phyloP scores from a whole-genome alignment of 2,888 invertebrate species.

The Plagiodera versicolora region DNA sequence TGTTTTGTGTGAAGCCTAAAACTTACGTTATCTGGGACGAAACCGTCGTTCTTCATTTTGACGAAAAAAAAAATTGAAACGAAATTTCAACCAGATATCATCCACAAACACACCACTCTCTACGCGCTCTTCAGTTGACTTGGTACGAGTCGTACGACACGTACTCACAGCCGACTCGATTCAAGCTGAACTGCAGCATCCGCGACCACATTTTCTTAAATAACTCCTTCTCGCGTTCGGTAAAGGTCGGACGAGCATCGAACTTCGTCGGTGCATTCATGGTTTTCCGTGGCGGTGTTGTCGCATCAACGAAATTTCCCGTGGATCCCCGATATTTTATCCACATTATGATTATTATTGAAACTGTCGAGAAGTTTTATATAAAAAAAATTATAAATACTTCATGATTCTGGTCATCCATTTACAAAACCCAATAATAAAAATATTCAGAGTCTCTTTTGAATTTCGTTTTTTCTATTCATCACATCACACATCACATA shows the following conservation, averaged over 20 bases:
- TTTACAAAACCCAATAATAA: no score
- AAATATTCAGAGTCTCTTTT: no score
- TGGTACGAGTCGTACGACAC: conserved; percentile 14
- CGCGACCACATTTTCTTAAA: conserved; percentile 21
- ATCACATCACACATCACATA: no score
- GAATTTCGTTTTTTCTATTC: no score
- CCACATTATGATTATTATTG: no score
- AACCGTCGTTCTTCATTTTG: conserved; percentile 48
- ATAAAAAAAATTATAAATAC: no score
- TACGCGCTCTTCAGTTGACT: conserved; percentile 40
- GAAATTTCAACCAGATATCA: conserved; percentile 45
- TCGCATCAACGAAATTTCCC: background rate
- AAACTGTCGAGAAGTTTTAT: background rate
- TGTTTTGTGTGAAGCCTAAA: no score
- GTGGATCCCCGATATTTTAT: background rate
- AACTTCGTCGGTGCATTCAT: background rate
- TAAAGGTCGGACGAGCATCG: background rate
- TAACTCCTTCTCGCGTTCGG: conserved; percentile 13
- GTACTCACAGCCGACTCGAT: conserved; percentile 4
- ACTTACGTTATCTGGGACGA: conserved; percentile 53
- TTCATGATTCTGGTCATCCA: no score
- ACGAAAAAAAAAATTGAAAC: conserved; percentile 38
- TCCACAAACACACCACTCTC: conserved; percentile 54
- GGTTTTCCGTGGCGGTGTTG: background rate
- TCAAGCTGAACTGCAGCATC: conserved; percentile 19